A percentile compares a stretch with the other conserved stretches of the same genome.
phyloP scores from a whole-genome alignment of 2,888 invertebrate genomes.

The Colletes collaris region DNA sequence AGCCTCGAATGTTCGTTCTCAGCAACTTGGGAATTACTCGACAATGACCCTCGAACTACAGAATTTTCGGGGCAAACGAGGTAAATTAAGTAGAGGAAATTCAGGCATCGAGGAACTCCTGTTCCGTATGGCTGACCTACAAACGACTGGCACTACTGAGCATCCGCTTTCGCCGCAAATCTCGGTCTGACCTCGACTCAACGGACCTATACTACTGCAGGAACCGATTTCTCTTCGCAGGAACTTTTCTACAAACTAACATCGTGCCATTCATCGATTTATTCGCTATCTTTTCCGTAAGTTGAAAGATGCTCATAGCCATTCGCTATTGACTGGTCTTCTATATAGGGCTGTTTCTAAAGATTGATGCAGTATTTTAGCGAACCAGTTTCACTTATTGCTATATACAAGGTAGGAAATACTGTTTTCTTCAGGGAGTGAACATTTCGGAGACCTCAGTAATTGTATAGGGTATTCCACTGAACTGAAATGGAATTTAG shows the following conservation, averaged over 20 bases:
- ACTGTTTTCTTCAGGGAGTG: neutral
- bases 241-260: constrained; percentile 25
- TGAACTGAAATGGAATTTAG: too few species aligned
- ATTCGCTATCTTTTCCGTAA: constrained; percentile 12
- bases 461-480: too few species aligned
- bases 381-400: constrained; percentile 17
- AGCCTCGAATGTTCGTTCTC: neutral
- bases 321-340: neutral
- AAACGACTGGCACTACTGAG: constrained; percentile 43
- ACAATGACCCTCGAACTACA: constrained; percentile 22
- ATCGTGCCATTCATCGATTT: constrained; percentile 35
- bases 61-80: constrained; percentile 16
- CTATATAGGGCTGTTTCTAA: constrained; percentile 3
- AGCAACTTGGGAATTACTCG: neutral
- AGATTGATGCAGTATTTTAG: neutral
- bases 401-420: neutral
- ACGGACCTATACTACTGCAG: constrained; percentile 35
- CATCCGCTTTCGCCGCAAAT: constrained; percentile 34
- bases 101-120: neutral
- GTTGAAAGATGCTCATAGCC: constrained; percentile 6
- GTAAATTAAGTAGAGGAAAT: constrained; percentile 16
- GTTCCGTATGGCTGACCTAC: constrained; percentile 31
- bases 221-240: neutral
- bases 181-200: constrained; percentile 36
- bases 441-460: too few species aligned